Evolutionary conservation across 2,797 vertebrate genomes (phyloP).

Genomic region (Micromesistius poutassou): DNA sequence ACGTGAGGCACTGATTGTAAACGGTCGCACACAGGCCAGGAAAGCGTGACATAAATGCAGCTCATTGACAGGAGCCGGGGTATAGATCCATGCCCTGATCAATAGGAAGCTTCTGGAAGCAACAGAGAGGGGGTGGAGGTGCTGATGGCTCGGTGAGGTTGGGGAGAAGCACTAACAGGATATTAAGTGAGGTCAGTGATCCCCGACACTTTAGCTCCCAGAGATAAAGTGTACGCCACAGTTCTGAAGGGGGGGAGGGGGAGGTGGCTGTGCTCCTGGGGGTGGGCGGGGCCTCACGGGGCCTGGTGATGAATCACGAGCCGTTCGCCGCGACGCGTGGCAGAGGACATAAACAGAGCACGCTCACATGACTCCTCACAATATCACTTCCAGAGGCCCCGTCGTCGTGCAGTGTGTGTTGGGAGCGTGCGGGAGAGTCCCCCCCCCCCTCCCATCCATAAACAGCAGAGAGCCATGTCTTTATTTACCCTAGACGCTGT

Average conservation of each 20-base stretch:
- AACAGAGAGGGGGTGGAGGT: slow-evolving; percentile 20
- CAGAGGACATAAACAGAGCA: neutral
- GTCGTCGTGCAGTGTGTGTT: neutral
- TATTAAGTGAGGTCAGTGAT: slow-evolving; percentile 40
- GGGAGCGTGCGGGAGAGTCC: neutral
- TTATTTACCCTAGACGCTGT: slow-evolving; percentile 41
- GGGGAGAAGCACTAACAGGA: slow-evolving; percentile 41
- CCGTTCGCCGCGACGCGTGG: neutral
- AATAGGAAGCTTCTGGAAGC: neutral
- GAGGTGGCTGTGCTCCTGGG: neutral
- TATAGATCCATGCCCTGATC: neutral
- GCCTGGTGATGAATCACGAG: neutral
- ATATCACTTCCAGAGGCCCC: neutral
- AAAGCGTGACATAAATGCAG: neutral
- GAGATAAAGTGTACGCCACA: neutral
- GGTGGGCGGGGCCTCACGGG: neutral
- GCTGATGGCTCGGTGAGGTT: slow-evolving; percentile 20
- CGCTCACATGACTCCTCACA: neutral
- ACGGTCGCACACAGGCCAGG: neutral
- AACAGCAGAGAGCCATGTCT: slow-evolving; percentile 33
- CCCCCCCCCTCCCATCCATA: slow-evolving; percentile 24
- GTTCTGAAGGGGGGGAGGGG: neutral
- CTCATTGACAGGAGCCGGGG: neutral
- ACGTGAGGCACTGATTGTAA: neutral
- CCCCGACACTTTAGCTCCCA: neutral